Percentiles rank a stretch among this genome's conserved stretches.
Evolutionary conservation across 2,113 vertebrate genomes (phyloP).

Genomic region (Eulacestoma nigropectus): DNA sequence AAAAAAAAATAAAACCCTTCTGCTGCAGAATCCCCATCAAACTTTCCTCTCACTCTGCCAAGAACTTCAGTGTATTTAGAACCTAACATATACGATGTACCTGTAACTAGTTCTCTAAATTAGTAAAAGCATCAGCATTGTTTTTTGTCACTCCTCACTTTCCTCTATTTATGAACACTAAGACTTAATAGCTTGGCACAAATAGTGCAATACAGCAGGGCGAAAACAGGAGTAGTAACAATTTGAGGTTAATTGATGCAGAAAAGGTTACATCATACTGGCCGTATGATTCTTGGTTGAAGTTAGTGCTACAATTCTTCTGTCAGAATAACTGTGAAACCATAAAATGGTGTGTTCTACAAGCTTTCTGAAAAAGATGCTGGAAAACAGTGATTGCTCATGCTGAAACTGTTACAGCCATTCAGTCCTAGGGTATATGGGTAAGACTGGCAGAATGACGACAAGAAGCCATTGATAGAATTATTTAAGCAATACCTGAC

Average conservation of each 20-base stretch:
- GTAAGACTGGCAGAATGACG: background rate
- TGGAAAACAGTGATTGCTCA: background rate
- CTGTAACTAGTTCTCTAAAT: background rate
- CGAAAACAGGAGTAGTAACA: background rate
- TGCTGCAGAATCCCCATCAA: background rate
- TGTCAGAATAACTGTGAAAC: background rate
- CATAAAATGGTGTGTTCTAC: accelerated
- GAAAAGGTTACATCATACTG: background rate
- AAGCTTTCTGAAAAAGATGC: background rate
- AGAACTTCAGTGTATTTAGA: background rate
- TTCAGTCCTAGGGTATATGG: background rate
- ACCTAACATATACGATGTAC: background rate
- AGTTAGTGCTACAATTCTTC: background rate
- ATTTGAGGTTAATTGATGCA: background rate
- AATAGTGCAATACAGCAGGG: background rate
- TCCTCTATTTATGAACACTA: background rate
- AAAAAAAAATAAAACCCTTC: background rate
- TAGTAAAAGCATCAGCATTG: background rate
- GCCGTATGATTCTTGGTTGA: background rate
- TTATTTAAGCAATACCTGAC: background rate
- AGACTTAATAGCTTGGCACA: background rate
- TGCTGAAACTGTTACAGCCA: background rate
- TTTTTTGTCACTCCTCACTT: background rate
- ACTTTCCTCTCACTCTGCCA: background rate
- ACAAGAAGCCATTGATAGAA: background rate